Evolutionary conservation across 2,113 vertebrate genomes (phyloP).

Genomic region (Capreolus pygargus): DNA sequence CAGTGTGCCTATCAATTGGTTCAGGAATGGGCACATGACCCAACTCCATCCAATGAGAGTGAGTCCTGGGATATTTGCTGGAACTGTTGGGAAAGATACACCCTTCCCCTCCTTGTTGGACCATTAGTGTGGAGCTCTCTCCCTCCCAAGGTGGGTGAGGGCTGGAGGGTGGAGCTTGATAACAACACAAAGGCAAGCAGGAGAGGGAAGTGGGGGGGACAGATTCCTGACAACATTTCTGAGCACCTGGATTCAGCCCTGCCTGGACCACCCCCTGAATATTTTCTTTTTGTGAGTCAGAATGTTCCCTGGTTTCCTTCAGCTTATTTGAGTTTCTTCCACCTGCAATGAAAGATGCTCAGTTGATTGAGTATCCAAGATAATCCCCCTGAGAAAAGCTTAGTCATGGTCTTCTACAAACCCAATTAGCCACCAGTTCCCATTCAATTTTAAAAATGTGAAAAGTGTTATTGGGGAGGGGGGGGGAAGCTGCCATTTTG

Average conservation of each 20-base stretch:
- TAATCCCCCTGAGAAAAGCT: not conserved
- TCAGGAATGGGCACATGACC: not conserved
- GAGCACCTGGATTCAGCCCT: not conserved
- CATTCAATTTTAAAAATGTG: not conserved
- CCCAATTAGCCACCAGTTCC: not conserved
- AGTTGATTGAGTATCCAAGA: not conserved
- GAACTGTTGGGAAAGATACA: not conserved
- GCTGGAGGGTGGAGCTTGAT: accelerated
- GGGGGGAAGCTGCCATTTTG: not conserved
- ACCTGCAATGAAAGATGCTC: not conserved
- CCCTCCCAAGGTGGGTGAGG: accelerated
- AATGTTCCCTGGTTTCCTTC: not conserved
- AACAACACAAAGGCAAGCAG: not conserved
- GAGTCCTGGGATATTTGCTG: not conserved
- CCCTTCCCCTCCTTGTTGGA: not conserved
- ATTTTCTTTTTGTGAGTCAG: not conserved
- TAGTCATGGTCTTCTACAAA: not conserved
- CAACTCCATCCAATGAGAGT: not conserved
- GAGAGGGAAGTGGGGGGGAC: not conserved
- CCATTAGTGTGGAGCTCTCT: no score
- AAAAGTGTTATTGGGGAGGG: not conserved
- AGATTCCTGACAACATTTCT: not conserved
- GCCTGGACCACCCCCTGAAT: not conserved
- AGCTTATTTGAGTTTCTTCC: not conserved
- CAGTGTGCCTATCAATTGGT: not conserved